Conservation (phyloP, 1,140 invertebrate genomes). For the Zaprionus lachaisei region DNA sequence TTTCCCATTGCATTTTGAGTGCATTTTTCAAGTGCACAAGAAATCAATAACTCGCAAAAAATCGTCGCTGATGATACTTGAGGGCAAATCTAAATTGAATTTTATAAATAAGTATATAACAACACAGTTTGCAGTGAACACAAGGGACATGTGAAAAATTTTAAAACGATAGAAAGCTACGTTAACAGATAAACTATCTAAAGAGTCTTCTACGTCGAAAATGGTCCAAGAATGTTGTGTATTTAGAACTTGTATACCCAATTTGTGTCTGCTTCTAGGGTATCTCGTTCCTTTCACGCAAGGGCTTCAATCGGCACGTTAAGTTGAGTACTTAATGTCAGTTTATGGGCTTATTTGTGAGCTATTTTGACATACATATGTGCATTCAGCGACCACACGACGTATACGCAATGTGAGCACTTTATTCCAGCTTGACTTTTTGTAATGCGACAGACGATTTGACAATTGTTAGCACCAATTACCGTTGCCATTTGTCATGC, state of each 20-base stretch:
- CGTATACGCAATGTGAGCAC: conserved; percentile 12
- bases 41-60: neutral
- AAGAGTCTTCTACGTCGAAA: neutral
- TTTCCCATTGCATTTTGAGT: neutral
- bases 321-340: conserved; percentile 22
- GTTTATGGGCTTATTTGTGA: conserved; percentile 31
- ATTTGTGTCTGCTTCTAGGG: neutral
- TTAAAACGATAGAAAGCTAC: neutral
- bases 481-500: conserved; percentile 61
- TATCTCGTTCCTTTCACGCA: neutral
- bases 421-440: conserved; percentile 1
- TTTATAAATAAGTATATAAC: neutral
- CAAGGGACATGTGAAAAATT: neutral
- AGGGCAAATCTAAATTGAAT: neutral
- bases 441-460: conserved; percentile 43
- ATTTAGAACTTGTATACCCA: neutral
- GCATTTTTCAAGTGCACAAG: neutral
- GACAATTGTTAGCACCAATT: conserved; percentile 70
- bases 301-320: conserved; percentile 11
- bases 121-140: neutral
- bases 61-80: neutral
- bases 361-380: conserved; percentile 37
- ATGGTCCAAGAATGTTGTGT: neutral
- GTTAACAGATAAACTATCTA: neutral
- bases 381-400: neutral